Conservation (phyloP, 2,888 invertebrate genomes). For the Scrobipalpa atriplicella region DNA sequence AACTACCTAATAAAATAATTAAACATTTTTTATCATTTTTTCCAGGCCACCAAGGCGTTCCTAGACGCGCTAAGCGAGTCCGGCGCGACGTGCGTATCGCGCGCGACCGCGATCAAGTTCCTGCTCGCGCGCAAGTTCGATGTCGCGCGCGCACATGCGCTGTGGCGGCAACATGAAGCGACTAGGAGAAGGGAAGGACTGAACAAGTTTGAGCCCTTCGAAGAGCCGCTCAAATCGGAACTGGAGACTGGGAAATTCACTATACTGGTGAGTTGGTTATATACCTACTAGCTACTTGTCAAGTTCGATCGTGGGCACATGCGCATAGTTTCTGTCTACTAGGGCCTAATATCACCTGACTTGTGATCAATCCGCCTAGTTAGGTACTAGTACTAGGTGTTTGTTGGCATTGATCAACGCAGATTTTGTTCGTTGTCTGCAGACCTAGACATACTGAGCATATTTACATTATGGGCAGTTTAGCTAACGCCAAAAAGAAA, state of each 20-base stretch:
- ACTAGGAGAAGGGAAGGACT: conserved; percentile 94
- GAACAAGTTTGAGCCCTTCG: conserved; percentile 90
- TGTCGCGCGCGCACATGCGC: conserved; percentile 92
- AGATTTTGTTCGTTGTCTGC: too few species aligned
- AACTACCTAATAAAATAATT: not conserved
- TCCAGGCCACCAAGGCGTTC: conserved; percentile 91
- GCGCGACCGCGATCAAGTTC: conserved; percentile 96
- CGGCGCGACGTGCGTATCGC: conserved; percentile 83
- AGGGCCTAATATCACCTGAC: too few species aligned
- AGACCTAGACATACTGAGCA: too few species aligned
- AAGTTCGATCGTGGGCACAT: conserved; percentile 86
- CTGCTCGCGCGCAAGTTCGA: conserved; percentile 97
- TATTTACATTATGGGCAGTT: too few species aligned
- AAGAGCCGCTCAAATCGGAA: conserved; percentile 93
- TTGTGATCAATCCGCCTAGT: too few species aligned
- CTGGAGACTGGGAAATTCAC: conserved; percentile 97
- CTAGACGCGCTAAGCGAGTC: conserved; percentile 88
- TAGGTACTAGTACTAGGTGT: too few species aligned
- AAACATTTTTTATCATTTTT: conserved; percentile 38
- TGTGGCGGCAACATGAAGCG: conserved; percentile 97
- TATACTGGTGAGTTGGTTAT: conserved; percentile 87
- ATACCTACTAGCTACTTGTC: too few species aligned
- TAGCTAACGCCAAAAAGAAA: too few species aligned
- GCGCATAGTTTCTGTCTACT: too few species aligned
- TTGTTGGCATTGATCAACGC: too few species aligned